Base-by-base conservation (phyloP, 53 echinoderm and acorn worm species). In the Luidia sarsii region DNA sequence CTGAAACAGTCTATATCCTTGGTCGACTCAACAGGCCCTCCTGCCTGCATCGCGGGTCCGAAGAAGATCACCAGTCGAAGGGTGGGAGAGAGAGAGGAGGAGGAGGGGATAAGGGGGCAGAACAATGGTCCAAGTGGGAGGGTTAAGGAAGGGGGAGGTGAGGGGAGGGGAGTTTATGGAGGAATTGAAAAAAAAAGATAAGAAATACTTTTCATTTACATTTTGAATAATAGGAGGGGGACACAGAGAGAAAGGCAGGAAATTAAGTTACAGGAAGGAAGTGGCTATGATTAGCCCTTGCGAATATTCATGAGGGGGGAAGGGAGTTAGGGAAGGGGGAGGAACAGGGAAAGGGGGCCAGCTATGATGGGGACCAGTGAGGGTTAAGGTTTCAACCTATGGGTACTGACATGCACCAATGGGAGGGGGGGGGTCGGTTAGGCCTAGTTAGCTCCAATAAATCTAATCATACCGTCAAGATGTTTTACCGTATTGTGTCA, bases 221-320 rank as follows among this genome's bases (percentile, higher is more conserved):
- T 6, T 6, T 41, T 41, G 41, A 11, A 41, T 41, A 41, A 11
- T 7, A 11, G 11, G 65, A 34, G 35, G 16, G 35, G 21, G 36
- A 21, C 11, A 35, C 4, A 65, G 24, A 54, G 52, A 72, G 39
- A 72, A 72, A 72, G 30, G 32, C 77, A 77, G 77, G 77, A 77
- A 77, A 77, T 77, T 77, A 48, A 77, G 77, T 77, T 77, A 77
- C 60, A 48, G 77, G 77, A 77, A 77, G 77, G 77, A 77, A 77
- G 32, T 31, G 77, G 45, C 45, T 46, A 31, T 77, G 77, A 77
- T 77, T 77, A 41, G 60, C 43, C 45, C 59, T 60, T 77, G 43
- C 28, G 77, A 59, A 77, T 77, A 77, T 77, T 77, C 77, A 77
- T 60, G 30, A 33, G 61, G 48, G 10, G n/a, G 15, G 9, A 37